Base-by-base conservation (phyloP, 1,140 invertebrate species). In the Drosophila nannoptera region DNA sequence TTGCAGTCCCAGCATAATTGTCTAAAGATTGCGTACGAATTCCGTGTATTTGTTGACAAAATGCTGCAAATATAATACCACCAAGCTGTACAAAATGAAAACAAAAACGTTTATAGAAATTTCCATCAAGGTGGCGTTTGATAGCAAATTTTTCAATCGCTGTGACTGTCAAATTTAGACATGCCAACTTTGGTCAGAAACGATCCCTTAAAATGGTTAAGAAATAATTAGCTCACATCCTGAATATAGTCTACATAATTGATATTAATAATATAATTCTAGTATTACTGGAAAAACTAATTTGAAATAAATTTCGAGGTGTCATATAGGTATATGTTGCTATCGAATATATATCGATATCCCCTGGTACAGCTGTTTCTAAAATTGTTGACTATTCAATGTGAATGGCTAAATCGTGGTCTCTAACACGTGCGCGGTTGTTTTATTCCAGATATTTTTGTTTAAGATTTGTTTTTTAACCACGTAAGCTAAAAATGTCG, bases 401-500 rank as follows among this genome's bases (percentile, higher is more conserved):
- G 68, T 60, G 68, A 70, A 70, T 60, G 49, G n/a, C 42, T 35
- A 48, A 42, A 45, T 38, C 55, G 53, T 64, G 53, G 38, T 6
- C 40, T 36, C 38, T 49, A 83, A 83, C 80, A 83, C 80, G 80
- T 83, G 80, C 80, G 80, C 63, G 68, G 16, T 54, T 63, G 11
- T 71, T 77, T 53, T 60, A 52, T 46, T 45, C 32, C 60, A 53
- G 36, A 49, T 46, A 52, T 46, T 72, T 48, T 59, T 46, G 69
- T 48, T 59, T 52, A 69, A 68, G n/a, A 49, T 55, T 29, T 49
- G 42, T 43, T 55, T 16, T 45, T 16, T 6, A 11, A 5, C 4
- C 29, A 16, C 31, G 11, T 8, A 52, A 38, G 31, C 29, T 43
- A n/a, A 87, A 66, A 29, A 95, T 95, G 94, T 93, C 93, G 55